Percentiles rank a stretch among this genome's conserved stretches.
phyloP scores from a whole-genome alignment of 2,113 vertebrate species.

The Ochotona curzoniae region DNA sequence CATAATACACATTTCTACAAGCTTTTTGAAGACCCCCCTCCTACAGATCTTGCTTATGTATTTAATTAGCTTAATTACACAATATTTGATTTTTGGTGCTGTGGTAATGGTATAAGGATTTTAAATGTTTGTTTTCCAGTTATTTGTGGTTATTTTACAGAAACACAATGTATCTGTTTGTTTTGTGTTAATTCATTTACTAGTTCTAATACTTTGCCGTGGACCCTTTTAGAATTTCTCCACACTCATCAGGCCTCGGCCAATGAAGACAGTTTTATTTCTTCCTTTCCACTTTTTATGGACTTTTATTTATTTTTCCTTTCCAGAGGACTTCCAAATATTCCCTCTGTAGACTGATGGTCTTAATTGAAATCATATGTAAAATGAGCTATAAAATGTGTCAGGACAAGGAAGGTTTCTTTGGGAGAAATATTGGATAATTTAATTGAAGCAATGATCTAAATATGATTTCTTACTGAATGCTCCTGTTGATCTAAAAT shows the following conservation, averaged over 20 bases:
- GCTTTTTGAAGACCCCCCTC: too few relatives aligned
- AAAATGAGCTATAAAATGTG: conserved; percentile 47
- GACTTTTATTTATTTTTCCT: conserved; percentile 61
- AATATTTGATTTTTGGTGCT: conserved; percentile 14
- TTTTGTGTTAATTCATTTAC: neutral
- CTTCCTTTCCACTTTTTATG: conserved; percentile 36
- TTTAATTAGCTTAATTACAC: conserved; percentile 33
- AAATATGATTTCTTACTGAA: conserved; percentile 49
- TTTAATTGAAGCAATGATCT: conserved; percentile 59
- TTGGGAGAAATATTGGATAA: conserved; percentile 62
- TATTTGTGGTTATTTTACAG: conserved; percentile 9
- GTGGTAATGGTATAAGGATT: neutral
- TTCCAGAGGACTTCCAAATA: conserved; percentile 49
- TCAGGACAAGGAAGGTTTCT: neutral
- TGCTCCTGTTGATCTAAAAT: neutral
- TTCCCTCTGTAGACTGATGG: conserved; percentile 23
- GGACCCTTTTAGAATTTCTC: conserved; percentile 3
- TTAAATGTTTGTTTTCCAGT: neutral
- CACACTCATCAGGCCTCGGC: neutral
- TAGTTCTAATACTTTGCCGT: neutral
- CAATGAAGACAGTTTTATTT: conserved; percentile 31
- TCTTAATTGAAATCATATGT: conserved; percentile 57
- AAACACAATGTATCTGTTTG: neutral
- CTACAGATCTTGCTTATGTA: neutral
- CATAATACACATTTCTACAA: too few relatives aligned